Conservation (phyloP, 1,140 invertebrate species). For the Trichoplusia ni region DNA sequence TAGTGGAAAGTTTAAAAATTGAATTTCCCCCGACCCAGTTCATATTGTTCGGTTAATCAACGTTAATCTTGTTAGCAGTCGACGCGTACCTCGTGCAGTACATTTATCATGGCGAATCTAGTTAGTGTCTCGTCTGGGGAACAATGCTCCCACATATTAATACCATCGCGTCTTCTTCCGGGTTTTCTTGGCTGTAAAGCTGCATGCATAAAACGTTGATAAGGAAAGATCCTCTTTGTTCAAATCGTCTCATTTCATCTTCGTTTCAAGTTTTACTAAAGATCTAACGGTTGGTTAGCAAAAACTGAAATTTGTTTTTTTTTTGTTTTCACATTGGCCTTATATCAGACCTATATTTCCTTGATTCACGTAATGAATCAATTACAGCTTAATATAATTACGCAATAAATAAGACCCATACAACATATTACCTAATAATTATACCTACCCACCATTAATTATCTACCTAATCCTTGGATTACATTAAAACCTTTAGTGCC, state of each 20-base stretch:
- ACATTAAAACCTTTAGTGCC: too few relatives aligned
- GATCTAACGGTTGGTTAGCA: too few relatives aligned
- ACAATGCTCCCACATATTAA: constrained; percentile 29
- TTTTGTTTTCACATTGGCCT: not conserved
- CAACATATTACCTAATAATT: too few relatives aligned
- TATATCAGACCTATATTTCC: too few relatives aligned
- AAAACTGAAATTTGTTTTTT: not conserved
- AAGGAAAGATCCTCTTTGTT: not conserved
- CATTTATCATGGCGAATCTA: constrained; percentile 53
- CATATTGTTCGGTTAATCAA: constrained; percentile 59
- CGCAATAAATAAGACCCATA: too few relatives aligned
- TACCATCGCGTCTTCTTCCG: not conserved
- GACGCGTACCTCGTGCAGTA: constrained; percentile 47
- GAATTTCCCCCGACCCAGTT: constrained; percentile 51
- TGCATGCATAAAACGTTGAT: not conserved
- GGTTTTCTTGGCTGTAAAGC: constrained; percentile 2
- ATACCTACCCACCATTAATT: too few relatives aligned
- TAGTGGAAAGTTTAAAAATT: constrained; percentile 47
- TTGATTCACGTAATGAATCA: too few relatives aligned
- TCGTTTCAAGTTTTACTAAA: not conserved
- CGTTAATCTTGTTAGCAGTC: constrained; percentile 54
- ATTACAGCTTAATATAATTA: too few relatives aligned
- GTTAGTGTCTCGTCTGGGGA: constrained; percentile 32
- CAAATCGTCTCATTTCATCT: not conserved
- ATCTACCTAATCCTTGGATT: too few relatives aligned